Evolutionary conservation across 2,797 vertebrate genomes (phyloP).

Genomic region (Macroramphosus scolopax): DNA sequence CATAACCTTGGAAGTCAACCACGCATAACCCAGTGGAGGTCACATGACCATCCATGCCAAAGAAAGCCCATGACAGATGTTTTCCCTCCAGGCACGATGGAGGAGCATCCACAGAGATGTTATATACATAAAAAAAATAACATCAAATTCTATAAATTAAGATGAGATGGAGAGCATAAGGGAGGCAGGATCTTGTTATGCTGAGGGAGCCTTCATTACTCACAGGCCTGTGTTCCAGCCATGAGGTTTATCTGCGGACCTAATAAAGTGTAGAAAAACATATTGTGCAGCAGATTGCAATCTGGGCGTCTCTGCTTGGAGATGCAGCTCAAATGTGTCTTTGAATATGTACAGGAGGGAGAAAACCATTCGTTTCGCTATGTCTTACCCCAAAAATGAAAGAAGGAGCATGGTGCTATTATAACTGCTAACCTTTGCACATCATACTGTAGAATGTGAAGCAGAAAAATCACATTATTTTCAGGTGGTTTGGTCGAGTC

Average conservation of each 20-base stretch:
- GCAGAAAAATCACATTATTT: constrained; percentile 29
- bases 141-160: no score
- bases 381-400: constrained; percentile 39
- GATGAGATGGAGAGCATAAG: constrained; percentile 57
- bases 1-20: no score
- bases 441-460: constrained; percentile 16
- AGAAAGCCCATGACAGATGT: no score
- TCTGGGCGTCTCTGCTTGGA: constrained; percentile 75
- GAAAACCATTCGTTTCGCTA: constrained; percentile 50
- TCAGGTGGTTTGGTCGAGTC: constrained; percentile 38
- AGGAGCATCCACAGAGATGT: no score
- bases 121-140: no score
- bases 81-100: no score
- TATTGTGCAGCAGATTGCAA: constrained; percentile 80
- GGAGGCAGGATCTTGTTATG: constrained; percentile 63
- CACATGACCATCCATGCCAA: no score
- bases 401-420: constrained; percentile 20
- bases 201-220: constrained; percentile 65
- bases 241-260: constrained; percentile 67
- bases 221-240: constrained; percentile 61
- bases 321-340: constrained; percentile 64
- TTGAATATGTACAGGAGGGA: constrained; percentile 46
- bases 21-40: no score
- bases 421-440: constrained; percentile 22
- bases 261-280: constrained; percentile 79